Percentiles rank a stretch among this genome's conserved stretches.
phyloP scores from a whole-genome alignment of 2,888 invertebrate species.

The Arctia plantaginis region DNA sequence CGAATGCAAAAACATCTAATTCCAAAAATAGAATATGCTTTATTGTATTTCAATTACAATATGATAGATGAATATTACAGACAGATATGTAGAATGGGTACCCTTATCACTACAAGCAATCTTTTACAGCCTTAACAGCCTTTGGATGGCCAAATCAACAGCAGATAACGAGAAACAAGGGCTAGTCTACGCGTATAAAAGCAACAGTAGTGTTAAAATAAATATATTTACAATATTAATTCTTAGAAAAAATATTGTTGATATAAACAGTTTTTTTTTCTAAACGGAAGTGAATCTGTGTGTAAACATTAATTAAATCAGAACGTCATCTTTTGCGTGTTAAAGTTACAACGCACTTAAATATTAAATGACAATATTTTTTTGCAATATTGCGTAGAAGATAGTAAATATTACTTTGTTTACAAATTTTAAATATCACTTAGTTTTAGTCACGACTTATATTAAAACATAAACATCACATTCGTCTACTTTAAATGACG shows the following conservation, averaged over 20 bases:
- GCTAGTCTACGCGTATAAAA: no score
- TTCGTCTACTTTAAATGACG: not conserved
- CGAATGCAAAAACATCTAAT: not conserved
- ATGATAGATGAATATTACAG: no score
- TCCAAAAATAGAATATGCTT: no score
- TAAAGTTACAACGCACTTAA: constrained; percentile 21
- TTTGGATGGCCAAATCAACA: no score
- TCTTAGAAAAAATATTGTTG: not conserved
- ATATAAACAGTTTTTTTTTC: not conserved
- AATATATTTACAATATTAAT: no score
- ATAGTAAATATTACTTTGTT: constrained; percentile 33
- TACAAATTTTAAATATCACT: constrained; percentile 14
- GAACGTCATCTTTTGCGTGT: constrained; percentile 5
- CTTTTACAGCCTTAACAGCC: no score
- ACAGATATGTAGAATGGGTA: no score
- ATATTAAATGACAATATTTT: constrained; percentile 23
- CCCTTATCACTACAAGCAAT: no score
- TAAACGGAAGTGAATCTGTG: not conserved
- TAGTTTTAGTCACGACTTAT: constrained; percentile 2
- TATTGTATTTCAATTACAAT: no score
- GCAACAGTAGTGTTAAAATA: no score
- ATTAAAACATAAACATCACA: not conserved
- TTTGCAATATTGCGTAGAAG: constrained; percentile 34
- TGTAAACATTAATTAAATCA: constrained; percentile 5
- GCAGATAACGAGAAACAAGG: no score